Evolutionary conservation across 2,888 invertebrate genomes (phyloP).

Genomic region (Noctua janthe): DNA sequence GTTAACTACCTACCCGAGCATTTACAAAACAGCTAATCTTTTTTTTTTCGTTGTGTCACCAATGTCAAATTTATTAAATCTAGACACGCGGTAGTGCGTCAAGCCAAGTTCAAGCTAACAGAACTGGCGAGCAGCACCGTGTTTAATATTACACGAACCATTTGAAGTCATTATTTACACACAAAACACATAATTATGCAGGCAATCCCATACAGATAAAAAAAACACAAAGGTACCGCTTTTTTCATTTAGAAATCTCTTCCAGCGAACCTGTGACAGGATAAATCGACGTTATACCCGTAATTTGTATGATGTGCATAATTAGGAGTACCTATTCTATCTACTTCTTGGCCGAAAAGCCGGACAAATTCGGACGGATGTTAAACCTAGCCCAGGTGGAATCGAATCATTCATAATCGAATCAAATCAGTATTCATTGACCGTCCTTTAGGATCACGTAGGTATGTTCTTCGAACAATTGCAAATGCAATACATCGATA

Average conservation of each 20-base stretch:
- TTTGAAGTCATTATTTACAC: too few species aligned
- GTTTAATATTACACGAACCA: too few species aligned
- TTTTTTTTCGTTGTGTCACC: not conserved
- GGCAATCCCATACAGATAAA: too few species aligned
- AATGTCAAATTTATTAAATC: not conserved
- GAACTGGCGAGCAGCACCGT: too few species aligned
- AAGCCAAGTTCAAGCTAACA: too few species aligned
- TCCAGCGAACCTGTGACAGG: too few species aligned
- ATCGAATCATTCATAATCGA: constrained; percentile 41
- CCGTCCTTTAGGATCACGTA: constrained; percentile 55
- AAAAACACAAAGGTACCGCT: too few species aligned
- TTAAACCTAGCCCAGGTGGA: constrained; percentile 7
- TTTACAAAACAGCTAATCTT: not conserved
- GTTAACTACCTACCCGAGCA: not conserved
- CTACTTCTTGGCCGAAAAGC: not conserved
- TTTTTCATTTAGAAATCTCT: too few species aligned
- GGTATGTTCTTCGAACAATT: constrained; percentile 68
- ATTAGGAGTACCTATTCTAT: not conserved
- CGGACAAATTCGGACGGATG: not conserved
- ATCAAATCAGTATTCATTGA: constrained; percentile 59
- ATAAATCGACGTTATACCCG: too few species aligned
- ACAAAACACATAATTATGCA: too few species aligned
- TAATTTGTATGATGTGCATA: not conserved
- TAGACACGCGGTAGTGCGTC: too few species aligned
- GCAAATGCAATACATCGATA: constrained; percentile 58